A percentile compares a stretch with the other conserved stretches of the same genome.
Conservation (phyloP, 2,113 vertebrate genomes). For the Colossoma macropomum region DNA sequence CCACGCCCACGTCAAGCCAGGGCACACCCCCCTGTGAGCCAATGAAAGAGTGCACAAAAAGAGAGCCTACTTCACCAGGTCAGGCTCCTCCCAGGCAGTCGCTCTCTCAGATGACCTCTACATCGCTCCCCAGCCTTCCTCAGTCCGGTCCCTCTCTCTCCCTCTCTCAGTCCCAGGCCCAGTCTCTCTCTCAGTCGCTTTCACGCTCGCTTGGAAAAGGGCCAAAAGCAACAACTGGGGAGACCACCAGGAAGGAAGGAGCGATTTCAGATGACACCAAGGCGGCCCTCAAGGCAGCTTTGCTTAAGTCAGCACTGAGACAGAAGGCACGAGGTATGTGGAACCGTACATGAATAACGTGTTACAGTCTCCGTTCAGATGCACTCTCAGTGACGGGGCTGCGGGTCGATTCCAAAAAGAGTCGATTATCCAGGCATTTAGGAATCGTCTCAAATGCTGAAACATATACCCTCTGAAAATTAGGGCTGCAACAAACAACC, state of each 20-base stretch:
- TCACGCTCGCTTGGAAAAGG: constrained; percentile 76
- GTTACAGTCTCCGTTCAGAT: too few species aligned
- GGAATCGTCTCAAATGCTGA: too few species aligned
- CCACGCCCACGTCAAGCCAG: constrained; percentile 75
- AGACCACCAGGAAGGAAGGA: constrained; percentile 82
- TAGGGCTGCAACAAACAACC: too few species aligned
- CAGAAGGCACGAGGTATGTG: constrained; percentile 85
- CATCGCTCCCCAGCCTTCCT: constrained; percentile 56
- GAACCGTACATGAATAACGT: background rate
- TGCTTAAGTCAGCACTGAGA: constrained; percentile 88
- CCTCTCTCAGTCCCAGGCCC: constrained; percentile 74
- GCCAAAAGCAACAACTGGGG: constrained; percentile 64
- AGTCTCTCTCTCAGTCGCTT: constrained; percentile 76
- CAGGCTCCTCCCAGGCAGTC: constrained; percentile 50
- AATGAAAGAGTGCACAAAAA: constrained; percentile 64
- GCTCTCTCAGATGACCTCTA: constrained; percentile 55
- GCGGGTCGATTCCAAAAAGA: too few species aligned
- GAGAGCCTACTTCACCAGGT: constrained; percentile 45
- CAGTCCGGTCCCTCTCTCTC: constrained; percentile 69
- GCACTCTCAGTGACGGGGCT: too few species aligned
- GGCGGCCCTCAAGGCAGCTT: constrained; percentile 88
- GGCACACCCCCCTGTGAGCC: constrained; percentile 61
- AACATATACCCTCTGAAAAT: too few species aligned
- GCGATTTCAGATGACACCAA: constrained; percentile 95
- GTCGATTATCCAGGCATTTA: too few species aligned